A percentile compares a stretch with the other conserved stretches of the same genome.
These are phyloP conservation scores for Harpagifer antarcticus DNA, from an alignment of 2,797 vertebrate genomes.

Conservation along the genomic window DNA sequence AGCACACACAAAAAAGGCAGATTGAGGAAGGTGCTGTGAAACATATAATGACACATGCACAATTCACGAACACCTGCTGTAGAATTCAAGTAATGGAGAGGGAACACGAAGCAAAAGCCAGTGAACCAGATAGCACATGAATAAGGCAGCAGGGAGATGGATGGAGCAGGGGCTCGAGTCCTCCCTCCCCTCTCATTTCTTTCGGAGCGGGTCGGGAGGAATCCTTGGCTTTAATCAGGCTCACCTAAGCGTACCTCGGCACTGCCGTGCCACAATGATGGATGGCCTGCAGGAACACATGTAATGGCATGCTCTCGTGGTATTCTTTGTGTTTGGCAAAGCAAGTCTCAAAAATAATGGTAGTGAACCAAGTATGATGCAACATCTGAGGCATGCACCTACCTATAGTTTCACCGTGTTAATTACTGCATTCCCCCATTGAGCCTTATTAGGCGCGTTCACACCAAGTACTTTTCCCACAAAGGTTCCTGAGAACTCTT, in stretches of 20 bases:
- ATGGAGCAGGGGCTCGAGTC: slow-evolving; percentile 57
- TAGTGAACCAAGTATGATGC: slow-evolving; percentile 10
- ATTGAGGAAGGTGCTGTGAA: slow-evolving; percentile 38
- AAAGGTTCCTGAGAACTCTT: no score
- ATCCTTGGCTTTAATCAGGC: slow-evolving; percentile 65
- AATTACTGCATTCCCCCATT: slow-evolving; percentile 39
- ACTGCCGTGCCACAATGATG: slow-evolving; percentile 57
- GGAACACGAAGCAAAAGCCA: slow-evolving; percentile 65
- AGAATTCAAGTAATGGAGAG: slow-evolving; percentile 70
- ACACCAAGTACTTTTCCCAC: no score
- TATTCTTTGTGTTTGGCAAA: slow-evolving; percentile 61
- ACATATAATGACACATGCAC: slow-evolving; percentile 66
- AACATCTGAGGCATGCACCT: background rate
- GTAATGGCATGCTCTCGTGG: slow-evolving; percentile 55
- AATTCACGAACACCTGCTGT: slow-evolving; percentile 67
- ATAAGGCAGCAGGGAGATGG: slow-evolving; percentile 78
- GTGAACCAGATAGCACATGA: slow-evolving; percentile 75
- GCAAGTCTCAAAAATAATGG: background rate
- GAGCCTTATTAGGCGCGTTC: slow-evolving; percentile 6
- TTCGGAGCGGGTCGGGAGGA: slow-evolving; percentile 57
- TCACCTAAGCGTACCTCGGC: slow-evolving; percentile 60
- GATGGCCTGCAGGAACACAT: slow-evolving; percentile 74
- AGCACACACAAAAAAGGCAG: slow-evolving; percentile 53
- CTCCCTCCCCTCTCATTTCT: slow-evolving; percentile 48
- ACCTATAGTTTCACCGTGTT: slow-evolving; percentile 10